Conservation (phyloP, 2,113 vertebrate species). For the Tragelaphus buxtoni region DNA sequence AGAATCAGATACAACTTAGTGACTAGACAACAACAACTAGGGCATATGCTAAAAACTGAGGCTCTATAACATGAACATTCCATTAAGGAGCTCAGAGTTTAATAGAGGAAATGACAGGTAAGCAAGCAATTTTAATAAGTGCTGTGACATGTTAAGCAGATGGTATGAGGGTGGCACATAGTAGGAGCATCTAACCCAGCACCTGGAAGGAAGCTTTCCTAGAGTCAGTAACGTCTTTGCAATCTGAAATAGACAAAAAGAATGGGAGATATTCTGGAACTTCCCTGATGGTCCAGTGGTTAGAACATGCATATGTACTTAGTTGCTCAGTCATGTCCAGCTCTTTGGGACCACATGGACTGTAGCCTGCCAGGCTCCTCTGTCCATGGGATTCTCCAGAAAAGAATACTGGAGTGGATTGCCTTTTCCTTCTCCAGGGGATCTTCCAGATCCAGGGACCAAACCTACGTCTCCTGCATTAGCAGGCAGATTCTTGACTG, state of each 20-base stretch:
- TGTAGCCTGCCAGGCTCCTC: neutral
- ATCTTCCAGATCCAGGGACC: neutral
- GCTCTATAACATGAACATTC: neutral
- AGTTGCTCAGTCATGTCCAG: neutral
- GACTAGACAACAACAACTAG: neutral
- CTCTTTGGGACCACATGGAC: neutral
- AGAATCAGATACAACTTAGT: neutral
- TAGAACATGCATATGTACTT: neutral
- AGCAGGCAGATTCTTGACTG: neutral
- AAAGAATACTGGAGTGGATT: neutral
- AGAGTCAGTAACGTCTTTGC: neutral
- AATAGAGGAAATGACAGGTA: neutral
- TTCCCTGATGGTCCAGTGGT: neutral
- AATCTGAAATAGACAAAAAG: neutral
- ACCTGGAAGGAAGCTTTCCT: neutral
- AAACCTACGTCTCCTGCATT: neutral
- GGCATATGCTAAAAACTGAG: neutral
- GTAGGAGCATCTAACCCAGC: neutral
- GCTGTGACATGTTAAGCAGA: neutral
- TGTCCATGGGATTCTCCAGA: neutral
- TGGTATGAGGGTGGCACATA: neutral
- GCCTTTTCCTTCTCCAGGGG: neutral
- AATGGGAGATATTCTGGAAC: neutral
- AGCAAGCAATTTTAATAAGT: neutral
- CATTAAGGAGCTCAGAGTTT: neutral